Percentiles rank a stretch among this genome's conserved stretches.
These are phyloP conservation scores for Leptonema lineaticorne DNA, from an alignment of 1,140 invertebrate species.

Conservation along the genomic window DNA sequence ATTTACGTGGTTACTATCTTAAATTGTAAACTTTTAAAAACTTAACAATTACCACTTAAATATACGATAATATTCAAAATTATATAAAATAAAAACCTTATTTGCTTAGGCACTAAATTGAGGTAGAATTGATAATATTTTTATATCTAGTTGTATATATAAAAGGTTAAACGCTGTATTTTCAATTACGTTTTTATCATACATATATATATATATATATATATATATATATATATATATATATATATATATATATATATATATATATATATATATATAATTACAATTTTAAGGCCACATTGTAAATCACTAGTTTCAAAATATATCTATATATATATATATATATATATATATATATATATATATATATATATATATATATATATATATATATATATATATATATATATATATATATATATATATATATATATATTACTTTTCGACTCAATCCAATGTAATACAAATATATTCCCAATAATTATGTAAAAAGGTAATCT, in stretches of 20 bases:
- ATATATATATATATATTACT: background rate
- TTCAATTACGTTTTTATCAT: background rate
- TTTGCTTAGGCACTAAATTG: conserved; percentile 8
- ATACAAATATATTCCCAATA: no score
- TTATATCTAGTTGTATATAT: background rate
- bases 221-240: background rate
- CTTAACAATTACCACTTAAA: background rate
- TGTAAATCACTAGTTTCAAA: background rate
- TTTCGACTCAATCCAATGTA: no score
- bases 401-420: background rate
- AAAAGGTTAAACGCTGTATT: background rate
- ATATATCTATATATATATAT: background rate
- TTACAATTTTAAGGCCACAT: background rate
- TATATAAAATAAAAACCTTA: background rate
- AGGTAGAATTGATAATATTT: conserved; percentile 10
- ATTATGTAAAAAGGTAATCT: no score
- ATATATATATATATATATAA: background rate
- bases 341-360: background rate
- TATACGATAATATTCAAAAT: background rate
- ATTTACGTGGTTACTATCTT: no score
- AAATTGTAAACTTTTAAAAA: conserved; percentile 3
- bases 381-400: background rate
- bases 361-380: background rate
- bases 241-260: background rate
- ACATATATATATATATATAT: background rate